Evolutionary conservation across 2,888 invertebrate species (phyloP).

Genomic region (Chrysopilus asiliformis): DNA sequence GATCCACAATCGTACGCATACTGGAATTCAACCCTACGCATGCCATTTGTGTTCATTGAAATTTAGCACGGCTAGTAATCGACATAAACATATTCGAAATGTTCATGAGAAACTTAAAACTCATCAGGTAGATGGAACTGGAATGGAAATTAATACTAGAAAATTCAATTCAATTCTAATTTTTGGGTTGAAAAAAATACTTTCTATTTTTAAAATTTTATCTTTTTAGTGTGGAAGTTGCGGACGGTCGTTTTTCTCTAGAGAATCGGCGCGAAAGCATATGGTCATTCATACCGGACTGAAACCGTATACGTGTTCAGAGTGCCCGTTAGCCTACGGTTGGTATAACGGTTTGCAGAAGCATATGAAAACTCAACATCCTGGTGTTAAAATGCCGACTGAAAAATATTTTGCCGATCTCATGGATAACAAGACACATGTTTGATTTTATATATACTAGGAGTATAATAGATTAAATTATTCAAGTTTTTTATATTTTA

Average conservation of each 20-base stretch:
- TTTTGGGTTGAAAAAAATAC: too few species aligned
- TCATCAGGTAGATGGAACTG: conserved; percentile 16
- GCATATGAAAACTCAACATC: conserved; percentile 15
- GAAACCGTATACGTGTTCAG: conserved; percentile 14
- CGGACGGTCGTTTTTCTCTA: conserved; percentile 13
- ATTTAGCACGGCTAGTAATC: conserved; percentile 16
- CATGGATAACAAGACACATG: conserved; percentile 11
- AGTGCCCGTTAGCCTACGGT: conserved; percentile 13
- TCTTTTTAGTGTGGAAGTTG: conserved; percentile 13
- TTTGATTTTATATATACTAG: too few species aligned
- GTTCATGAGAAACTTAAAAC: conserved; percentile 15
- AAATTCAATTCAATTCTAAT: too few species aligned
- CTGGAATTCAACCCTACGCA: conserved; percentile 14
- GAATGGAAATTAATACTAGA: too few species aligned
- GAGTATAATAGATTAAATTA: too few species aligned
- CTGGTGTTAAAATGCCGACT: conserved; percentile 14
- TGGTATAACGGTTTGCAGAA: conserved; percentile 16
- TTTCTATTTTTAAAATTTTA: not conserved
- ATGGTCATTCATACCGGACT: conserved; percentile 16
- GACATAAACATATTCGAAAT: conserved; percentile 15
- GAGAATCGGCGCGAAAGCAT: conserved; percentile 14
- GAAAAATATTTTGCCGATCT: conserved; percentile 14
- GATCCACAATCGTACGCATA: conserved; percentile 16
- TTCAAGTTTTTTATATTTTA: too few species aligned
- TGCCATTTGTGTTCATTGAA: conserved; percentile 14